Evolutionary conservation across 2,888 invertebrate species (phyloP).

Genomic region (Nomada ruficornis): DNA sequence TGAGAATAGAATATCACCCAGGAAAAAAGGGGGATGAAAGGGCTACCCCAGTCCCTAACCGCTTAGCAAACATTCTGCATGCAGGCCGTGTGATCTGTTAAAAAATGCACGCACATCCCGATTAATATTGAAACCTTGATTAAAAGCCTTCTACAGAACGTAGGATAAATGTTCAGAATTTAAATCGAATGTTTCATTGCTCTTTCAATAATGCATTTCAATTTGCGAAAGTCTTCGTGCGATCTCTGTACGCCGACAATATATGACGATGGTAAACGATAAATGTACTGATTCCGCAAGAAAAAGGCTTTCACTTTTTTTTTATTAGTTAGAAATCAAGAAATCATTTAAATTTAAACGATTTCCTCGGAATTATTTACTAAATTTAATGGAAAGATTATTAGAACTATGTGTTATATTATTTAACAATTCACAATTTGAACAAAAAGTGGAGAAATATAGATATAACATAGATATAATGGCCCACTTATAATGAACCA

Average conservation of each 20-base stretch:
- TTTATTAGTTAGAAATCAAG: not conserved
- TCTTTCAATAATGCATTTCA: slow-evolving; percentile 41
- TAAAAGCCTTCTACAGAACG: slow-evolving; percentile 4
- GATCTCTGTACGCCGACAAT: not conserved
- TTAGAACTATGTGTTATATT: too few relatives aligned
- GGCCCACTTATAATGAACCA: too few relatives aligned
- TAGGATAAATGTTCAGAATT: slow-evolving; percentile 32
- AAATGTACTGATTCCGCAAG: not conserved
- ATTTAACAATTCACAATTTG: too few relatives aligned
- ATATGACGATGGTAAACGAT: not conserved
- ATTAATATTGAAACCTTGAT: slow-evolving; percentile 54
- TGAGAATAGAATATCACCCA: not conserved
- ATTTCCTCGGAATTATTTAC: too few relatives aligned
- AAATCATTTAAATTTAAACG: not conserved
- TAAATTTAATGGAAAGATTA: too few relatives aligned
- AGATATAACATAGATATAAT: not conserved
- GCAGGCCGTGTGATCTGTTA: slow-evolving; percentile 27
- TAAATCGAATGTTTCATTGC: slow-evolving; percentile 41
- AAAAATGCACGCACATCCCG: slow-evolving; percentile 25
- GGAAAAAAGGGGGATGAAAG: slow-evolving; percentile 2
- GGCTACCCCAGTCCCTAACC: not conserved
- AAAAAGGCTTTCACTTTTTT: not conserved
- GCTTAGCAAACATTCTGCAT: slow-evolving; percentile 26
- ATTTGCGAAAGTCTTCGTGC: not conserved
- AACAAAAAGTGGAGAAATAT: not conserved